Percentiles rank a stretch among this genome's conserved stretches.
Evolutionary conservation across 30 jellyfish, hydroid and myxozoan species (phyloP).

Genomic region (Nemopilema nomurai): DNA sequence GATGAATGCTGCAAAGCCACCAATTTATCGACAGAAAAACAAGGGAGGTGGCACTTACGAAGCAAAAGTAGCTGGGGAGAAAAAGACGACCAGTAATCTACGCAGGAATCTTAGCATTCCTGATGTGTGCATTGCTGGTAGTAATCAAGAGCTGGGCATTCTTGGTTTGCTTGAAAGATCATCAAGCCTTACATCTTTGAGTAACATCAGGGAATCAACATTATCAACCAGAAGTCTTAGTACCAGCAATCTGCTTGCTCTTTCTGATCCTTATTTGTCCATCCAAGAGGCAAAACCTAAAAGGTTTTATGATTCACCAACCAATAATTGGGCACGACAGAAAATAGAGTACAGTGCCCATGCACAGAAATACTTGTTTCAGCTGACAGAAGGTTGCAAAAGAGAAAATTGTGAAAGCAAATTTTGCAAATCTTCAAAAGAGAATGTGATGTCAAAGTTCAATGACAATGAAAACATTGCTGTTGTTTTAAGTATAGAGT

Average conservation of each 20-base stretch:
- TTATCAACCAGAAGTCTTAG: slow-evolving; percentile 68
- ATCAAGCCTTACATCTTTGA: slow-evolving; percentile 31
- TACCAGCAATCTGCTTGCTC: slow-evolving; percentile 89
- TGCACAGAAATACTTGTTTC: slow-evolving; percentile 86
- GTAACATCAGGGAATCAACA: slow-evolving; percentile 37
- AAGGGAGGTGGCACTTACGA: slow-evolving; percentile 28
- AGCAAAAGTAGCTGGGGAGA: slow-evolving; percentile 31
- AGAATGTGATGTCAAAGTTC: slow-evolving; percentile 11
- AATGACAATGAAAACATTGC: slow-evolving; percentile 44
- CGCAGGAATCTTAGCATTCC: slow-evolving; percentile 55
- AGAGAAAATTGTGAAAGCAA: slow-evolving; percentile 44
- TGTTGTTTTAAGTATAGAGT: slow-evolving; percentile 70
- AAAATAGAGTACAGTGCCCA: slow-evolving; percentile 71
- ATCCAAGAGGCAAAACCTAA: slow-evolving; percentile 83
- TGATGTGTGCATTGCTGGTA: slow-evolving; percentile 2
- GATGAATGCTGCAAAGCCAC: slow-evolving; percentile 61
- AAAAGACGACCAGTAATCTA: background rate
- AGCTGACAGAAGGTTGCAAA: slow-evolving; percentile 89
- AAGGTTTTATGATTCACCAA: slow-evolving; percentile 63
- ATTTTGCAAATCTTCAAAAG: slow-evolving; percentile 72
- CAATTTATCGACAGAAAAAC: slow-evolving; percentile 29
- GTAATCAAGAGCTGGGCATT: slow-evolving; percentile 23
- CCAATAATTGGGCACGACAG: slow-evolving; percentile 78
- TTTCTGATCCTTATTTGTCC: slow-evolving; percentile 84
- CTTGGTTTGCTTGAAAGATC: slow-evolving; percentile 57